Conservation (phyloP, 2,888 invertebrate genomes). For the Brachynemurus nebulosus region DNA sequence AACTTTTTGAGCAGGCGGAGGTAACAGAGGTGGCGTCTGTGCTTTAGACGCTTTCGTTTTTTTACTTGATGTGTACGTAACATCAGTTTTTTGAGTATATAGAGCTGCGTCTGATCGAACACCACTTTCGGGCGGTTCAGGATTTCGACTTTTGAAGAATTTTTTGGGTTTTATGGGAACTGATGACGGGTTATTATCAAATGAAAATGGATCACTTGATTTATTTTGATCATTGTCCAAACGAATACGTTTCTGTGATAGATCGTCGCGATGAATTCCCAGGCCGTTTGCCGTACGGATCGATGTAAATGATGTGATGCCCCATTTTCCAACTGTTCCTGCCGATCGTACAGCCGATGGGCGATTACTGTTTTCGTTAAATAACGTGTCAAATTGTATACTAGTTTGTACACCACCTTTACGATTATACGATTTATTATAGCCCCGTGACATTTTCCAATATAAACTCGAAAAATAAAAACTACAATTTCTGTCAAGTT, state of each 20-base stretch:
- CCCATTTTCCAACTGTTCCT: slow-evolving; percentile 88
- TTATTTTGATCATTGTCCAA: slow-evolving; percentile 14
- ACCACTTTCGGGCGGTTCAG: slow-evolving; percentile 38
- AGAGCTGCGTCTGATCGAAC: slow-evolving; percentile 23
- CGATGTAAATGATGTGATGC: slow-evolving; percentile 85
- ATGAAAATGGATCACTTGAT: slow-evolving; percentile 28
- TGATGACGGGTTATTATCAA: slow-evolving; percentile 25
- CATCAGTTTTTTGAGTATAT: slow-evolving; percentile 21
- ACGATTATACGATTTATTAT: slow-evolving; percentile 30
- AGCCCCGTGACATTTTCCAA: slow-evolving; percentile 34
- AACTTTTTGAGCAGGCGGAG: neutral
- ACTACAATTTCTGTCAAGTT: neutral
- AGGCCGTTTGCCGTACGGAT: slow-evolving; percentile 67
- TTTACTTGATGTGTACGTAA: slow-evolving; percentile 3
- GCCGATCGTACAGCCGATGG: slow-evolving; percentile 81
- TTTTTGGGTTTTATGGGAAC: slow-evolving; percentile 57
- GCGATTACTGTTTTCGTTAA: slow-evolving; percentile 69
- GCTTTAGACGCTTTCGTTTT: slow-evolving; percentile 9
- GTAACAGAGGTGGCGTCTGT: slow-evolving; percentile 1
- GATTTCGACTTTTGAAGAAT: slow-evolving; percentile 77
- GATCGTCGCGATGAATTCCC: slow-evolving; percentile 16
- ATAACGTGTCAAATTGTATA: slow-evolving; percentile 49
- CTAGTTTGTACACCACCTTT: slow-evolving; percentile 33
- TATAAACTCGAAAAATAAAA: neutral
- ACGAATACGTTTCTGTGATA: slow-evolving; percentile 10